These are phyloP conservation scores for Daptonema setosum DNA, from an alignment of 2,888 invertebrate genomes.

Conservation along the genomic window DNA sequence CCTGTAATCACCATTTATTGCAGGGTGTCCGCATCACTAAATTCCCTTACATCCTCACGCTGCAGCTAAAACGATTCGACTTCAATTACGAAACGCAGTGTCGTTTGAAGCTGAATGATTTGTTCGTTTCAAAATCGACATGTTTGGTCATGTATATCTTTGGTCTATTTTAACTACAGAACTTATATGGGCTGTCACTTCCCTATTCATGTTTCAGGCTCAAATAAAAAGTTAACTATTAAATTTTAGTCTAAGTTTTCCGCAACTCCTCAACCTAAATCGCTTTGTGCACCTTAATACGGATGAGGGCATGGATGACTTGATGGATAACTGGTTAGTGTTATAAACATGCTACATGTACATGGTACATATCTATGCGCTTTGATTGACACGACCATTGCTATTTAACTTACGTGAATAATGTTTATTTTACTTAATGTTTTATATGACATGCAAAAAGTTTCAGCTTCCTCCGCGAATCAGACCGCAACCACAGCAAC, in stretches of 20 bases:
- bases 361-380: too few species aligned
- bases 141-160: too few species aligned
- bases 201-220: too few species aligned
- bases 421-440: neutral
- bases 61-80: slow-evolving; percentile 69
- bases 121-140: too few species aligned
- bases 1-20: slow-evolving; percentile 9
- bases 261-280: slow-evolving; percentile 54
- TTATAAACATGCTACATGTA: too few species aligned
- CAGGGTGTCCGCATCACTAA: slow-evolving; percentile 56
- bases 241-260: slow-evolving; percentile 49
- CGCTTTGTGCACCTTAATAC: slow-evolving; percentile 39
- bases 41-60: slow-evolving; percentile 61
- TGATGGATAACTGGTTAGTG: neutral
- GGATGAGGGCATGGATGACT: neutral
- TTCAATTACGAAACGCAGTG: slow-evolving; percentile 64
- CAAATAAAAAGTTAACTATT: neutral
- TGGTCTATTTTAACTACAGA: neutral
- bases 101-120: slow-evolving; percentile 64
- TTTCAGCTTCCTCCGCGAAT: too few species aligned
- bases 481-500: neutral
- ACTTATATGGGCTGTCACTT: neutral
- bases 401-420: neutral
- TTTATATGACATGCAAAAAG: neutral
- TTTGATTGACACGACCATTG: neutral